A percentile compares a stretch with the other conserved stretches of the same genome.
Evolutionary conservation across 2,888 invertebrate species (phyloP).

Genomic region (Coenonympha glycerion): DNA sequence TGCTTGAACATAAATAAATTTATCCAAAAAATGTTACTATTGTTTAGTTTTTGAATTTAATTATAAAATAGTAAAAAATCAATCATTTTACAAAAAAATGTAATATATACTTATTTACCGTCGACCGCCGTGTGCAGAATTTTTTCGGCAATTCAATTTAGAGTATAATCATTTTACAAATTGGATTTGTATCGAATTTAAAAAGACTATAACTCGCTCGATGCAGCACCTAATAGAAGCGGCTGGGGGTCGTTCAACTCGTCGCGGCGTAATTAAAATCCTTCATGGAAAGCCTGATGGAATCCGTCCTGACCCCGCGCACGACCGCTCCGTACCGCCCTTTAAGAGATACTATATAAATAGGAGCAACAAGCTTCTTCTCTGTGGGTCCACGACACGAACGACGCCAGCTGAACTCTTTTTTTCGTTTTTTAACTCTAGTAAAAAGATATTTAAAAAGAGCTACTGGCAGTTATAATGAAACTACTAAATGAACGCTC

Average conservation of each 20-base stretch:
- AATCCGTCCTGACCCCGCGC: conserved; percentile 68
- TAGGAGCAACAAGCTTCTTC: conserved; percentile 43
- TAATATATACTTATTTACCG: conserved; percentile 5
- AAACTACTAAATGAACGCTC: neutral
- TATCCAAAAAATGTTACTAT: neutral
- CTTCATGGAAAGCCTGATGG: conserved; percentile 73
- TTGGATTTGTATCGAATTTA: conserved; percentile 24
- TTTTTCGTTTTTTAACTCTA: conserved; percentile 5
- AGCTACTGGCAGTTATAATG: neutral
- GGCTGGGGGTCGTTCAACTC: conserved; percentile 60
- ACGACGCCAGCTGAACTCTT: conserved; percentile 3
- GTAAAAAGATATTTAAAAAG: neutral
- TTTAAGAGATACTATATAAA: conserved; percentile 67
- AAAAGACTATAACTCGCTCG: conserved; percentile 44
- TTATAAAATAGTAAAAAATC: neutral
- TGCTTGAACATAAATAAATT: neutral
- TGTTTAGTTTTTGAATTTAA: neutral
- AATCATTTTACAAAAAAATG: neutral
- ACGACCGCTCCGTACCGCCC: conserved; percentile 61
- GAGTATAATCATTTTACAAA: conserved; percentile 22
- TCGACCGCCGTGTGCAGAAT: conserved; percentile 9
- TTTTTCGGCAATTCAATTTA: conserved; percentile 22
- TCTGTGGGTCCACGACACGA: conserved; percentile 18
- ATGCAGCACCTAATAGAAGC: conserved; percentile 42
- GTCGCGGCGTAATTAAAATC: conserved; percentile 71